A percentile compares a stretch with the other conserved stretches of the same genome.
Conservation (phyloP, 2,797 vertebrate species). For the Enteromius radiatus region DNA sequence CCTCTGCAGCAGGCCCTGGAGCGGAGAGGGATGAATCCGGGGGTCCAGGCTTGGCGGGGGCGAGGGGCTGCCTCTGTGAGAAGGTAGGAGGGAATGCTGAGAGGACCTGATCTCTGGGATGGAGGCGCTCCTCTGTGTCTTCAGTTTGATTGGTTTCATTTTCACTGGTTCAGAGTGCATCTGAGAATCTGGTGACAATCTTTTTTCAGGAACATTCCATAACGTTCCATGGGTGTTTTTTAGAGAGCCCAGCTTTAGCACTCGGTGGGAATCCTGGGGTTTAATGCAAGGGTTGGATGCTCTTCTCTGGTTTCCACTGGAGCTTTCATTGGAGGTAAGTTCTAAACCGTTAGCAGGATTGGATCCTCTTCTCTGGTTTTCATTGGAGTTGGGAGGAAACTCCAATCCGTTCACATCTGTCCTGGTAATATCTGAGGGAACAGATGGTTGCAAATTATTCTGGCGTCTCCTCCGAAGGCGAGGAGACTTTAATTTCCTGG, state of each 20-base stretch:
- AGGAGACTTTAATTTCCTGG: conserved; percentile 68
- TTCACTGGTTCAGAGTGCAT: conserved; percentile 55
- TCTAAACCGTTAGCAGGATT: not conserved
- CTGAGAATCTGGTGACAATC: conserved; percentile 60
- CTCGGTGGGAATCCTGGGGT: conserved; percentile 59
- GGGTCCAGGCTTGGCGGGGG: conserved; percentile 6
- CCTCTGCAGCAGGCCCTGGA: conserved; percentile 71
- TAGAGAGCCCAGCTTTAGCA: conserved; percentile 69
- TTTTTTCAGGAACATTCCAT: conserved; percentile 55
- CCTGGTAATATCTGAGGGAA: conserved; percentile 1
- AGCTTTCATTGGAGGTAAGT: conserved; percentile 57
- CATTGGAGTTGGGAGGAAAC: conserved; percentile 58
- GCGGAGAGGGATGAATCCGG: conserved; percentile 53
- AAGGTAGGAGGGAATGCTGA: not conserved
- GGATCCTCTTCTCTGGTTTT: conserved; percentile 57
- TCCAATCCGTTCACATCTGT: conserved; percentile 13
- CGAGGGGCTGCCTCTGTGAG: conserved; percentile 24
- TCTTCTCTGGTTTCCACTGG: conserved; percentile 59
- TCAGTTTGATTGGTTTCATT: conserved; percentile 59
- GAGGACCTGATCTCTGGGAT: conserved; percentile 62
- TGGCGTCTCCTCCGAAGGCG: conserved; percentile 66
- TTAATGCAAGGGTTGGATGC: conserved; percentile 51
- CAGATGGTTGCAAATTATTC: conserved; percentile 50
- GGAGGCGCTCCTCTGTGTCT: conserved; percentile 69
- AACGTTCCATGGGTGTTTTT: conserved; percentile 65